A percentile compares a stretch with the other conserved stretches of the same genome.
Evolutionary conservation across 2,888 invertebrate species (phyloP).

Genomic region (Zeuzera pyrina): DNA sequence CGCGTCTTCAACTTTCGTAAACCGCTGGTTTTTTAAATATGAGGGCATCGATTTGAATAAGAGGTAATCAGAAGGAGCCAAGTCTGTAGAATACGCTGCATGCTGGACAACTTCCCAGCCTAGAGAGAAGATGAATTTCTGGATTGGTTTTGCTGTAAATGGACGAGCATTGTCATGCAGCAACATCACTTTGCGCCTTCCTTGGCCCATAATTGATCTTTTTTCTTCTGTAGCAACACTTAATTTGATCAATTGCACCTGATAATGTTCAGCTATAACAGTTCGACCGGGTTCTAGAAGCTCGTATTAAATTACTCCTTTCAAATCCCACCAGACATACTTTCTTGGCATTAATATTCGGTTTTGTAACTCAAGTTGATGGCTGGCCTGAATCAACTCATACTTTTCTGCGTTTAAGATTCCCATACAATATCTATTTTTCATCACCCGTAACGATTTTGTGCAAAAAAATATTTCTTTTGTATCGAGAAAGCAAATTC

Average conservation of each 20-base stretch:
- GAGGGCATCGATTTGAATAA: conserved; percentile 2
- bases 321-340: conserved; percentile 18
- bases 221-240: conserved; percentile 10
- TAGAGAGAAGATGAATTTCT: conserved; percentile 2
- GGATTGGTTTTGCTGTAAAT: conserved; percentile 6
- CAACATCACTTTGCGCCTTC: conserved; percentile 10
- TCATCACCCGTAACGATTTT: background rate
- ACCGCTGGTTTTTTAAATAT: conserved; percentile 2
- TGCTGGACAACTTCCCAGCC: conserved; percentile 6
- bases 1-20: conserved; percentile 1
- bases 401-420: background rate
- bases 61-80: conserved; percentile 2
- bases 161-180: conserved; percentile 14
- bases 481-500: background rate
- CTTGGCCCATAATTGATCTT: conserved; percentile 11
- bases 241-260: conserved; percentile 11
- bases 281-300: conserved; percentile 12
- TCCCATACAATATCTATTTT: background rate
- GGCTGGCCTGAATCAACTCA: conserved; percentile 1
- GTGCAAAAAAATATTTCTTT: background rate
- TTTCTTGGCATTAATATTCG: conserved; percentile 6
- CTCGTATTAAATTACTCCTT: conserved; percentile 15
- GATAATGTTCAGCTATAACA: conserved; percentile 5
- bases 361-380: background rate
- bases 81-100: no score